These are phyloP conservation scores for Zelleria hepariella DNA, from an alignment of 2,888 invertebrate species.

Conservation along the genomic window DNA sequence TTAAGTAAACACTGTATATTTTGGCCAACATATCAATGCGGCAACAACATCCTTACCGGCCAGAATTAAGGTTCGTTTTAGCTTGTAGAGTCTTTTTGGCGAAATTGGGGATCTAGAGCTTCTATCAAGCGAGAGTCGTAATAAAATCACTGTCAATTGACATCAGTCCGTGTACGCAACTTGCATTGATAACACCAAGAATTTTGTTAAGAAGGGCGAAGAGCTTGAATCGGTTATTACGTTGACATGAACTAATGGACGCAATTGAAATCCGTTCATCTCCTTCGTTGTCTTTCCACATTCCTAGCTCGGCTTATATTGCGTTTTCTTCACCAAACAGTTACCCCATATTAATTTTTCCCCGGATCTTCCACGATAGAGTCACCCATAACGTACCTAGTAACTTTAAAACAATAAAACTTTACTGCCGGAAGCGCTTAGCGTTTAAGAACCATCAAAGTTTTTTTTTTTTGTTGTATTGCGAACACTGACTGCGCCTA, in stretches of 20 bases:
- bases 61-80: background rate
- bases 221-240: no score
- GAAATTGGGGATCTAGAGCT: constrained; percentile 8
- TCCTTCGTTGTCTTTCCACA: no score
- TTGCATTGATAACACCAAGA: constrained; percentile 24
- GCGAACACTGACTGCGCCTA: background rate
- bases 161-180: constrained; percentile 18
- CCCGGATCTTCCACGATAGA: background rate
- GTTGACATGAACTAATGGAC: no score
- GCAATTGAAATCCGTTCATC: no score
- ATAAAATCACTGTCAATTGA: constrained; percentile 38
- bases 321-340: background rate
- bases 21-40: background rate
- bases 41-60: background rate
- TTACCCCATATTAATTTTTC: background rate
- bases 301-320: no score
- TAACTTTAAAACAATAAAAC: background rate
- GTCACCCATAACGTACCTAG: background rate
- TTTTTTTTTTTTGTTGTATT: background rate
- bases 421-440: constrained; percentile 9
- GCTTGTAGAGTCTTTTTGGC: background rate
- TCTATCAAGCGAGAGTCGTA: constrained; percentile 20
- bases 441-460: background rate
- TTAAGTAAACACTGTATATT: constrained; percentile 32
- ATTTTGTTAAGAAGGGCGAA: no score